A percentile compares a stretch with the other conserved stretches of the same genome.
phyloP scores from a whole-genome alignment of 2,797 vertebrate species.

The Microctenopoma stevenorrisi region DNA sequence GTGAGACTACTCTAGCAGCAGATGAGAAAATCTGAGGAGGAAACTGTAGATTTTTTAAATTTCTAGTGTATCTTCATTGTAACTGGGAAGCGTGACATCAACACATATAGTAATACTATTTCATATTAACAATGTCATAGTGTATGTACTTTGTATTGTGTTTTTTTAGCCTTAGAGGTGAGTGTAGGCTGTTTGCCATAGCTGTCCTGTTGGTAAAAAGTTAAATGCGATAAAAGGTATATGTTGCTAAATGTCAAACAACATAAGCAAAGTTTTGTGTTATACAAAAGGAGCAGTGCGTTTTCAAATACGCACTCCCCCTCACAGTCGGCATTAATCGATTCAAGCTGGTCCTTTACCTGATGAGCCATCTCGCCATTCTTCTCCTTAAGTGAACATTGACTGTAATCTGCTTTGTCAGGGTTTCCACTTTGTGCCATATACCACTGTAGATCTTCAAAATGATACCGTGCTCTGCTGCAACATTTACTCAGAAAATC shows the following conservation, averaged over 20 bases:
- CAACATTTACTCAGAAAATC: slow-evolving; percentile 24
- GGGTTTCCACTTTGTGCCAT: slow-evolving; percentile 13
- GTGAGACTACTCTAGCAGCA: too few species aligned
- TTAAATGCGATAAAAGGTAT: neutral
- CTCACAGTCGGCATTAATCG: slow-evolving; percentile 2
- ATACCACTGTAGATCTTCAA: neutral
- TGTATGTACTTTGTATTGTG: too few species aligned
- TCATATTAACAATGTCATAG: too few species aligned
- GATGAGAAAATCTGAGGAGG: too few species aligned
- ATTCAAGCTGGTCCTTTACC: neutral
- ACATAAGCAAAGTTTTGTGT: neutral
- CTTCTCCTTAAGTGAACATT: slow-evolving; percentile 24
- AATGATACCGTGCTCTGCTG: neutral
- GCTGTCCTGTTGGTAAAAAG: too few species aligned
- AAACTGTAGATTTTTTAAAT: too few species aligned
- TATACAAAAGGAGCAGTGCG: neutral
- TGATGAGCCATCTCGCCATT: neutral
- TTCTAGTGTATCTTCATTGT: too few species aligned
- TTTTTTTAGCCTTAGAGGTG: too few species aligned
- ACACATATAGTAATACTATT: too few species aligned
- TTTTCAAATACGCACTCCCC: neutral
- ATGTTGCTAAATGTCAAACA: neutral
- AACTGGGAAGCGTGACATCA: too few species aligned
- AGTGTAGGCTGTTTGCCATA: too few species aligned
- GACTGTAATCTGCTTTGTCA: slow-evolving; percentile 22